Base-by-base conservation (phyloP, 2,888 invertebrate genomes). In the Drepana falcataria region DNA sequence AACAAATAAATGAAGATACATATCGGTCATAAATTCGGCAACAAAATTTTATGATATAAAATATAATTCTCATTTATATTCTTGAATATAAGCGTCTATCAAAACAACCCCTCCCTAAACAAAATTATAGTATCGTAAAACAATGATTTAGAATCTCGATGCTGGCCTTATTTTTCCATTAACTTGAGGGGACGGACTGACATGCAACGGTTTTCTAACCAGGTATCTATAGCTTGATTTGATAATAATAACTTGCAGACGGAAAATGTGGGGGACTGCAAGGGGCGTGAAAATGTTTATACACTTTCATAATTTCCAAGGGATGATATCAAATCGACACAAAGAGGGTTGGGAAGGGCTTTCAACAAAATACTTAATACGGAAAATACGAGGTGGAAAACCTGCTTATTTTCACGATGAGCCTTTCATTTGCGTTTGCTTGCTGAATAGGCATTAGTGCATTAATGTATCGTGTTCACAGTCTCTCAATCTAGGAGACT, bases 261-360 rank as follows among this genome's bases (percentile, higher is more conserved):
- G 75, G 82, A 71, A 83, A 86, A 81, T 77, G 81, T 77, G 82
- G 51, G 53, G 51, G 55, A 52, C 52, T 52, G 53, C 40, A 35
- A 51, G 54, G 49, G 89, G 89, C 85, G 90, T 87, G 88, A 89
- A 87, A 90, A 89, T 89, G 87, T 91, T 89, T 87, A 89, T 89
- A 90, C 89, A 88, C 85, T 88, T 89, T 88, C 87, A 90, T 90
- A 90, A 90, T 90, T 89, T 87, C 79, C 82, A 87, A 78, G 90
- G 90, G 88, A 84, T 87, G 81, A 83, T 85, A 88, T 87, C 83
- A 79, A 74, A 85, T 82, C 75, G 73, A 70, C 67, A 77, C 75
- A 80, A 79, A 75, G 81, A 82, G 84, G 88, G 86, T 81, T 69
- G 73, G 67, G 77, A 77, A 79, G 79, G 81, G 85, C 83, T 87